Conservation (phyloP, 2,113 vertebrate species). For the Cephalopterus ornatus region DNA sequence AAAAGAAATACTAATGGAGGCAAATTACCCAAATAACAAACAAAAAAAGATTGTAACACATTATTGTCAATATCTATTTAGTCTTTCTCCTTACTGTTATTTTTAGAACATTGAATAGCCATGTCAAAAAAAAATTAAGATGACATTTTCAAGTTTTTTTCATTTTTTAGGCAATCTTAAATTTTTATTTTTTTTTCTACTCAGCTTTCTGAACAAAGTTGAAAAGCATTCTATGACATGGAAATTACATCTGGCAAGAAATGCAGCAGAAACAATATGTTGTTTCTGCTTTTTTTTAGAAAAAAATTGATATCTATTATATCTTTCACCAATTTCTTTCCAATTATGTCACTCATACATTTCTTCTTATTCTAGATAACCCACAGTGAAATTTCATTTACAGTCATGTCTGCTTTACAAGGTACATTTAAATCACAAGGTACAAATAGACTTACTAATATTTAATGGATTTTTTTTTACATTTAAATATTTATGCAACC, state of each 20-base stretch:
- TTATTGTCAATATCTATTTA: neutral
- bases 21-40: neutral
- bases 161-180: neutral
- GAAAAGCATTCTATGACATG: neutral
- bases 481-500: neutral
- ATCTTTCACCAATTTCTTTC: neutral
- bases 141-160: no score
- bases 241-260: neutral
- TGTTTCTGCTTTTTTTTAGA: neutral
- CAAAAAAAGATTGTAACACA: no score
- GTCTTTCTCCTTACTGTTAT: neutral
- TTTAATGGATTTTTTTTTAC: neutral
- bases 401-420: neutral
- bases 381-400: neutral
- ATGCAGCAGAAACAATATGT: neutral
- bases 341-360: rapidly evolving
- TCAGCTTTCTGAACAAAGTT: neutral
- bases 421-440: neutral
- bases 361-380: neutral
- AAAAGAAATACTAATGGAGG: neutral
- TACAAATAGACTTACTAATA: neutral
- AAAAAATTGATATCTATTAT: neutral
- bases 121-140: no score
- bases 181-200: neutral
- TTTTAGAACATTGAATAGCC: neutral